Percentiles rank a stretch among this genome's conserved stretches.
Evolutionary conservation across 2,113 vertebrate genomes (phyloP).

Genomic region (Hypanus sabinus): DNA sequence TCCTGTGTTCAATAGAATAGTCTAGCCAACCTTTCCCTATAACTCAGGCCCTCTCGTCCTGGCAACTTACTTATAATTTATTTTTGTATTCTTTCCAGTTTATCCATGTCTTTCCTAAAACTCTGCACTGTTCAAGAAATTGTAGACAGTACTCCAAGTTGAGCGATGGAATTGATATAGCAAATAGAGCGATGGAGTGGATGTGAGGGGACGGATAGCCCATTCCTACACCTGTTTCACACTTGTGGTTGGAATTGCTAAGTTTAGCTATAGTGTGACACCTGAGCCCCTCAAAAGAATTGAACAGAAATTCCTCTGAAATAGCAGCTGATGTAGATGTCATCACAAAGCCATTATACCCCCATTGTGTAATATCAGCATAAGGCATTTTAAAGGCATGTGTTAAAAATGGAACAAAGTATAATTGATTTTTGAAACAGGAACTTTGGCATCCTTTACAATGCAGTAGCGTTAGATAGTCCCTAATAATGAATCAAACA

Average conservation of each 20-base stretch:
- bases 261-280: background rate
- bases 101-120: too few relatives aligned
- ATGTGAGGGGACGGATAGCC: background rate
- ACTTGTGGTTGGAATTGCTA: too few relatives aligned
- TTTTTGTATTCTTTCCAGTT: too few relatives aligned
- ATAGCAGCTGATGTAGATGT: background rate
- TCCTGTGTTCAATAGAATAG: too few relatives aligned
- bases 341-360: background rate
- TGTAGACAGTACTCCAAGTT: too few relatives aligned
- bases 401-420: background rate
- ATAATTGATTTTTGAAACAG: background rate
- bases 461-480: background rate
- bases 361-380: background rate
- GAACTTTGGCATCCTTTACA: background rate
- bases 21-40: too few relatives aligned
- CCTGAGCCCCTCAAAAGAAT: background rate
- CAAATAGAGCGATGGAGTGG: background rate
- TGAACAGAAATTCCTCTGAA: too few relatives aligned
- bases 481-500: background rate
- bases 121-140: too few relatives aligned
- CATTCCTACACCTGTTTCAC: too few relatives aligned
- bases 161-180: too few relatives aligned
- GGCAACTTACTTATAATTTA: too few relatives aligned
- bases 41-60: too few relatives aligned
- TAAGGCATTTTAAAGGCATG: background rate